Percentiles rank a stretch among this genome's conserved stretches.
phyloP scores from a whole-genome alignment of 2,797 vertebrate species.

The Enoplosus armatus region DNA sequence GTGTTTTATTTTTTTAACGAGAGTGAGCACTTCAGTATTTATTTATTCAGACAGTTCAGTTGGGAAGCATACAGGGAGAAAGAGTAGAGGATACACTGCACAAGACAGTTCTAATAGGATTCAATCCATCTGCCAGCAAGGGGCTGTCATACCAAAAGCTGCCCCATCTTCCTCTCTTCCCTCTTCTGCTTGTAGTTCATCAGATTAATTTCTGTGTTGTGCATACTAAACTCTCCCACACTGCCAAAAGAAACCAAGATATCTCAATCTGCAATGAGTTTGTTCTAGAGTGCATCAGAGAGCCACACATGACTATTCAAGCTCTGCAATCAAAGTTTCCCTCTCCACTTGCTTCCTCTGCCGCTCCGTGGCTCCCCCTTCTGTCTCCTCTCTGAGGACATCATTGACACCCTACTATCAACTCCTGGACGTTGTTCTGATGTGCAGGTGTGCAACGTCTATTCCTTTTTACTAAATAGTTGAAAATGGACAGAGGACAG shows the following conservation, averaged over 20 bases:
- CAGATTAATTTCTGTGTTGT: conserved; percentile 40
- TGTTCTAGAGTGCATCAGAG: not conserved
- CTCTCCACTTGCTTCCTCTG: not conserved
- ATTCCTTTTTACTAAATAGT: conserved; percentile 5
- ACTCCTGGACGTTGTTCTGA: not conserved
- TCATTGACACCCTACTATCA: not conserved
- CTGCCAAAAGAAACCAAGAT: conserved; percentile 5
- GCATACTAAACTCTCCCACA: conserved; percentile 28
- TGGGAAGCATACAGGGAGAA: conserved; percentile 25
- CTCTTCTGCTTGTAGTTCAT: conserved; percentile 28
- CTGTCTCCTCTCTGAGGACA: not conserved
- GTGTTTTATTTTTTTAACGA: conserved; percentile 4
- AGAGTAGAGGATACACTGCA: conserved; percentile 35
- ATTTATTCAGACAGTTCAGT: conserved; percentile 42
- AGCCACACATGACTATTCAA: conserved; percentile 11
- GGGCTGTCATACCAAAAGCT: conserved; percentile 39
- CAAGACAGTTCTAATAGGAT: conserved; percentile 49
- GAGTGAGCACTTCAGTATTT: conserved; percentile 12
- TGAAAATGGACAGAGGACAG: conserved; percentile 1
- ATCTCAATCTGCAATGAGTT: conserved; percentile 3
- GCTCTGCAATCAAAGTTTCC: not conserved
- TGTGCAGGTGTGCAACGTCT: not conserved
- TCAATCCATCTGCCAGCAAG: conserved; percentile 46
- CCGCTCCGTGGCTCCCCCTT: not conserved
- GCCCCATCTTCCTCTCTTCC: conserved; percentile 24